Evolutionary conservation across 1,140 invertebrate species (phyloP).

Genomic region (Listronotus bonariensis): DNA sequence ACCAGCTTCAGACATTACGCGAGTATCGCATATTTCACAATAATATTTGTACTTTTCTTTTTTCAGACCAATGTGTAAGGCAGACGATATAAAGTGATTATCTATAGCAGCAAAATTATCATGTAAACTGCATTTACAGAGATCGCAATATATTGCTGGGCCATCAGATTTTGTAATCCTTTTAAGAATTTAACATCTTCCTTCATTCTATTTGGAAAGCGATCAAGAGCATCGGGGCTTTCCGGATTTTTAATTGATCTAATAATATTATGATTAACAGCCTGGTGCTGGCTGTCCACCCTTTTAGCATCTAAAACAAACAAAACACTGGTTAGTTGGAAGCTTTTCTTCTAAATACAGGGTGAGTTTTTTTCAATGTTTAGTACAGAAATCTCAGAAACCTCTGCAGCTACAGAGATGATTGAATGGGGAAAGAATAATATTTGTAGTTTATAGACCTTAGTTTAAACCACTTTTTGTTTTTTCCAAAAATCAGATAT

Average conservation of each 20-base stretch:
- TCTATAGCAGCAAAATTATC: conserved; percentile 13
- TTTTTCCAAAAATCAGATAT: too few relatives aligned
- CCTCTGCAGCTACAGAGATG: too few relatives aligned
- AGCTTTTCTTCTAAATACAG: too few relatives aligned
- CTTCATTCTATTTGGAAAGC: conserved; percentile 41
- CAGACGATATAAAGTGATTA: conserved; percentile 29
- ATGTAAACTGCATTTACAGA: conserved; percentile 29
- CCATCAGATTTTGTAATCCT: neutral
- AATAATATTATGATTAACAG: conserved; percentile 31
- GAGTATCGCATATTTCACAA: conserved; percentile 44
- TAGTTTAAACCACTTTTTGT: too few relatives aligned
- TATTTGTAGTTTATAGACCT: too few relatives aligned
- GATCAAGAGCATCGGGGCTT: conserved; percentile 13
- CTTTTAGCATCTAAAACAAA: neutral
- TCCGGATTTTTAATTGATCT: conserved; percentile 32
- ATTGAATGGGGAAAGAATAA: too few relatives aligned
- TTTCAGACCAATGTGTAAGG: conserved; percentile 13
- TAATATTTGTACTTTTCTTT: conserved; percentile 38
- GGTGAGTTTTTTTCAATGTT: too few relatives aligned
- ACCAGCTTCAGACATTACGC: conserved; percentile 27
- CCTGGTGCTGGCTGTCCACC: neutral
- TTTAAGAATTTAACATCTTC: conserved; percentile 29
- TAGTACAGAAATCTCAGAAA: too few relatives aligned
- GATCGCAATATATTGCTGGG: conserved; percentile 21
- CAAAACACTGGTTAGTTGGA: neutral